Evolutionary conservation across 2,888 invertebrate genomes (phyloP).

Genomic region (Drosophila flavopinicola): DNA sequence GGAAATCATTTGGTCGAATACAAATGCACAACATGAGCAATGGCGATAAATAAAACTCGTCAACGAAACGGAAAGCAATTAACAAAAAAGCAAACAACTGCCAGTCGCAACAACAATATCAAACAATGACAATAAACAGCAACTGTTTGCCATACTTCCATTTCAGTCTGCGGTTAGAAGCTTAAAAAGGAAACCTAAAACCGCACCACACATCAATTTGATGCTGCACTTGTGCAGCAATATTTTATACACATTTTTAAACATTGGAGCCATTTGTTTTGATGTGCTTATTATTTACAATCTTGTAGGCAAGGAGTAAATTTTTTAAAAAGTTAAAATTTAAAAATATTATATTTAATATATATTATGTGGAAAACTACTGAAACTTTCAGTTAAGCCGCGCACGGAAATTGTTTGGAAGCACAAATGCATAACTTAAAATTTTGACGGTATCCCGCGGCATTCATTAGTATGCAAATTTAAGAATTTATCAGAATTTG

Average conservation of each 20-base stretch:
- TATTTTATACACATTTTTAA: background rate
- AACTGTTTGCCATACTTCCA: slow-evolving; percentile 13
- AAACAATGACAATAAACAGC: slow-evolving; percentile 13
- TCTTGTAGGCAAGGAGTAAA: too few species aligned
- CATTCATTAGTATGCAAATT: slow-evolving; percentile 21
- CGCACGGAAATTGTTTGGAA: slow-evolving; percentile 1
- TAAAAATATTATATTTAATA: too few species aligned
- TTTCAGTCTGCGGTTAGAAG: slow-evolving; percentile 19
- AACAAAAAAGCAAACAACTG: slow-evolving; percentile 23
- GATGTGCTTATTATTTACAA: too few species aligned
- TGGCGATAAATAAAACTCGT: slow-evolving; percentile 16
- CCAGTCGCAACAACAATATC: background rate
- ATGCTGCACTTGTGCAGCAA: background rate
- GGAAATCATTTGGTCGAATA: slow-evolving; percentile 7
- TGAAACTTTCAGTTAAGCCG: background rate
- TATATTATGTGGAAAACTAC: too few species aligned
- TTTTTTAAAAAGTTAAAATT: too few species aligned
- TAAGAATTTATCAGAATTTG: slow-evolving; percentile 7
- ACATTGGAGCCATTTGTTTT: background rate
- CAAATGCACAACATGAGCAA: slow-evolving; percentile 10
- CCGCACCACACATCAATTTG: slow-evolving; percentile 16
- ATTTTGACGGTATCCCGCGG: too few species aligned
- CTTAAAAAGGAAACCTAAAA: slow-evolving; percentile 10
- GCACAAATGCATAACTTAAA: too few species aligned
- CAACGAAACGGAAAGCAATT: slow-evolving; percentile 30